A percentile compares a stretch with the other conserved stretches of the same genome.
phyloP scores from a whole-genome alignment of 1,140 invertebrate species.

The Plutomurus gul region DNA sequence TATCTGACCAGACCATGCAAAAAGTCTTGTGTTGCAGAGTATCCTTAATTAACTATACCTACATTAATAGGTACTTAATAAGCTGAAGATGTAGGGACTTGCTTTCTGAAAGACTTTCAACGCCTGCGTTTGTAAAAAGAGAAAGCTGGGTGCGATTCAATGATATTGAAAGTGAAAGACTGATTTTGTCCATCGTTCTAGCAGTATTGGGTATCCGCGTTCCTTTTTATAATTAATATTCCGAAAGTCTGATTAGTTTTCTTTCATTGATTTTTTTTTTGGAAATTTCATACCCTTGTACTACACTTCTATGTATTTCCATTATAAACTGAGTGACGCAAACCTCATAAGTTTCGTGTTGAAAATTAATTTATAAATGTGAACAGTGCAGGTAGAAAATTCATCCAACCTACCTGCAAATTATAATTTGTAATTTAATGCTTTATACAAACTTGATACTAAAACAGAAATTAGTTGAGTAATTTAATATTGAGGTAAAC shows the following conservation, averaged over 20 bases:
- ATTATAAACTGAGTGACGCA: too few relatives aligned
- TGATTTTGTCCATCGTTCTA: constrained; percentile 26
- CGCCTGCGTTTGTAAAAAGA: background rate
- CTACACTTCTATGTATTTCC: too few relatives aligned
- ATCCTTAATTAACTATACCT: too few relatives aligned
- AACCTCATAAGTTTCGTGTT: too few relatives aligned
- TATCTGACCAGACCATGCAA: too few relatives aligned
- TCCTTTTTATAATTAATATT: constrained; percentile 16
- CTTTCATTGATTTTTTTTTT: too few relatives aligned
- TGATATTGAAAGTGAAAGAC: constrained; percentile 29
- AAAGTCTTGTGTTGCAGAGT: too few relatives aligned
- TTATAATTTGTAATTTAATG: too few relatives aligned
- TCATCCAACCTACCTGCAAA: too few relatives aligned
- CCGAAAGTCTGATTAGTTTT: background rate
- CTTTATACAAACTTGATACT: background rate
- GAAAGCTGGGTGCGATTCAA: constrained; percentile 15
- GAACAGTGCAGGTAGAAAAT: too few relatives aligned
- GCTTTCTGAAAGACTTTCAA: constrained; percentile 28
- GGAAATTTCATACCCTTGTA: too few relatives aligned
- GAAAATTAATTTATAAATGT: too few relatives aligned
- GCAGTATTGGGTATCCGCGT: constrained; percentile 17
- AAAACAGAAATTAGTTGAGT: background rate
- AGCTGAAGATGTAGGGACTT: background rate
- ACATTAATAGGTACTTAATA: background rate
- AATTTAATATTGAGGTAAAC: background rate